Base-by-base conservation (phyloP, 2,113 vertebrate genomes). In the Gila orcuttii region DNA sequence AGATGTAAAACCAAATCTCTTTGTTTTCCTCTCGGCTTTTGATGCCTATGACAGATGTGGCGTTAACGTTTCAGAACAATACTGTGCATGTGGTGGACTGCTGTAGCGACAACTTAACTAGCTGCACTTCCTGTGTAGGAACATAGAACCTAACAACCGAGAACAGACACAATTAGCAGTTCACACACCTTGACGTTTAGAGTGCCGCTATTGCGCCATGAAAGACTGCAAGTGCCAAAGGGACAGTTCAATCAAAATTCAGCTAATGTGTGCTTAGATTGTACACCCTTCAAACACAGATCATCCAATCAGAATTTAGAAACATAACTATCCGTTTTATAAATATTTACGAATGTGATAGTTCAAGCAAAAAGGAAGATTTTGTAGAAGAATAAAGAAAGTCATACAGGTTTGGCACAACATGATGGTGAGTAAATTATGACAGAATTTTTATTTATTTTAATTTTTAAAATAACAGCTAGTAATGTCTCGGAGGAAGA, bases 31-130 rank as follows among this genome's bases (percentile, higher is more conserved):
- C 66, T 59, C 21, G 3, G 12, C 13, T 47, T 71, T 25, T 71
- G 50, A 73, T 73, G 66, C 47, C 23, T 83, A 25, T 69, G 79
- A 83, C 68, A 83, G 81, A 83, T 83, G 81, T 57, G 68, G 31
- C 9, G 23, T 57, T 73, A 83, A 73, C 31, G 33, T 83, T 83
- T 57, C 50, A 19, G 47, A 57, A 57, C 50, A 83, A 42, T 55
- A 39, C 10, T 6, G 13, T 21, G 62, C 17, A 33, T 50, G 66
- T 57, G 68, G 31, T 57, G 21, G 66, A 59, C 45, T 13, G 2
- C 42, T 73, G 81, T 83, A 83, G 7, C 6, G 15, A 36, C 31
- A 6, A 25, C 52, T 9, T 45, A 81, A 81, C 66, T 31, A 81
- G n/a, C 60, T 59, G 31, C 47, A 83, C 47, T 57, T 57, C 47